These are phyloP conservation scores for Sesamia nonagrioides DNA, from an alignment of 1,140 invertebrate species.

Conservation along the genomic window DNA sequence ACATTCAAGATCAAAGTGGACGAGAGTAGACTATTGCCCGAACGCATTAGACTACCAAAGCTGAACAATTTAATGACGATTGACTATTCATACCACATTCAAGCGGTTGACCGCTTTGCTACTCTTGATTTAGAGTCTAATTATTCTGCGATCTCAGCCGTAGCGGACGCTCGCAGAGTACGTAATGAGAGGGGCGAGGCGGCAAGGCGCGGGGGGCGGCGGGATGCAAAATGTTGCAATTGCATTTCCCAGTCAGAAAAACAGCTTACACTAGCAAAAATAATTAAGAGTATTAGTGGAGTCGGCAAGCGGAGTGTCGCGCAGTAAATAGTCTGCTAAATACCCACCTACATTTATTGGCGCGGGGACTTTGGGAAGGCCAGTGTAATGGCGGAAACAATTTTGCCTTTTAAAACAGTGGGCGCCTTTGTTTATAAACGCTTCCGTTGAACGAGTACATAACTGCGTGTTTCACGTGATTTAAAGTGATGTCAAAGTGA, in stretches of 20 bases:
- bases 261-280: slow-evolving; percentile 86
- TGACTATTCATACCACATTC: slow-evolving; percentile 86
- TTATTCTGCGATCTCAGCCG: slow-evolving; percentile 83
- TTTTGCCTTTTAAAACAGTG: slow-evolving; percentile 81
- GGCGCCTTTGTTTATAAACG: slow-evolving; percentile 75
- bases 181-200: slow-evolving; percentile 77
- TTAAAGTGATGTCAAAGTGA: slow-evolving; percentile 46
- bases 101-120: slow-evolving; percentile 82
- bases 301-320: slow-evolving; percentile 79
- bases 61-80: slow-evolving; percentile 86
- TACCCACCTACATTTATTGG: slow-evolving; percentile 86
- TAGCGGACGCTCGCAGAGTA: slow-evolving; percentile 75
- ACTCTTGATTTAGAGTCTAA: slow-evolving; percentile 86
- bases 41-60: slow-evolving; percentile 84
- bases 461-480: slow-evolving; percentile 45
- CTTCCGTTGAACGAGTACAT: slow-evolving; percentile 49
- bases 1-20: slow-evolving; percentile 47
- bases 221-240: slow-evolving; percentile 84
- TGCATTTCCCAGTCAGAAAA: slow-evolving; percentile 84
- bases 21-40: slow-evolving; percentile 59
- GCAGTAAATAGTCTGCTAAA: slow-evolving; percentile 84
- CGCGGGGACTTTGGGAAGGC: slow-evolving; percentile 69
- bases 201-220: slow-evolving; percentile 56
- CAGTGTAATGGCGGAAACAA: slow-evolving; percentile 78
- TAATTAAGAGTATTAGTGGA: slow-evolving; percentile 86